Percentiles rank a stretch among this genome's conserved stretches.
These are phyloP conservation scores for Austrolebias charrua DNA, from an alignment of 2,797 vertebrate genomes.

Conservation along the genomic window DNA sequence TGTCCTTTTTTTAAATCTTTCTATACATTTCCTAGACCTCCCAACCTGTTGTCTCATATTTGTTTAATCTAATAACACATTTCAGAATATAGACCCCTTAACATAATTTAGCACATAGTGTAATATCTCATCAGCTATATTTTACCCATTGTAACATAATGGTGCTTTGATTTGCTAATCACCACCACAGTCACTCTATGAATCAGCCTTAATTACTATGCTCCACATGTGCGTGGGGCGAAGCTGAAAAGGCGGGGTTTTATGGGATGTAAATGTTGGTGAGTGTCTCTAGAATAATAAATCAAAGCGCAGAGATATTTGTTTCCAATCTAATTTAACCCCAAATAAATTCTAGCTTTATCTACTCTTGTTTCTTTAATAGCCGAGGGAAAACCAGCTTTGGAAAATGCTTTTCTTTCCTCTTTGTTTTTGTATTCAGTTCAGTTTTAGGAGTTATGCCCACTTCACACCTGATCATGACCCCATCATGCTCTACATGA, in stretches of 20 bases:
- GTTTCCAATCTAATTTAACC: constrained; percentile 33
- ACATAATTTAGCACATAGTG: constrained; percentile 53
- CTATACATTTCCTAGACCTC: background rate
- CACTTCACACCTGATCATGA: no score
- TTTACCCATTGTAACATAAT: constrained; percentile 56
- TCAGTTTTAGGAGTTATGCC: constrained; percentile 16
- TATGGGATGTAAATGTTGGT: constrained; percentile 40
- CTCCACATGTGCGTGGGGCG: constrained; percentile 32
- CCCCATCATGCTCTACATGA: no score
- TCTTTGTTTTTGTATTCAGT: constrained; percentile 25
- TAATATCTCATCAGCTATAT: constrained; percentile 55
- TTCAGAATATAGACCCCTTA: constrained; percentile 37
- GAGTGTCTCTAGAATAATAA: constrained; percentile 40
- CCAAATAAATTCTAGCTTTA: constrained; percentile 38
- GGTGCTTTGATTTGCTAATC: constrained; percentile 58
- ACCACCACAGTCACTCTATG: constrained; percentile 48
- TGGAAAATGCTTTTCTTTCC: constrained; percentile 15
- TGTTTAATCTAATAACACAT: constrained; percentile 10
- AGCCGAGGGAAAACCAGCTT: constrained; percentile 40
- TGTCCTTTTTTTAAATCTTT: constrained; percentile 10
- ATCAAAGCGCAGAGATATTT: constrained; percentile 27
- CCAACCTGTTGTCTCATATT: background rate
- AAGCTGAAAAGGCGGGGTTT: constrained; percentile 33
- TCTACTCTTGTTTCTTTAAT: constrained; percentile 47
- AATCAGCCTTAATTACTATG: constrained; percentile 60